Base-by-base conservation (phyloP, 2,797 vertebrate genomes). In the Urocyon cinereoargenteus region DNA sequence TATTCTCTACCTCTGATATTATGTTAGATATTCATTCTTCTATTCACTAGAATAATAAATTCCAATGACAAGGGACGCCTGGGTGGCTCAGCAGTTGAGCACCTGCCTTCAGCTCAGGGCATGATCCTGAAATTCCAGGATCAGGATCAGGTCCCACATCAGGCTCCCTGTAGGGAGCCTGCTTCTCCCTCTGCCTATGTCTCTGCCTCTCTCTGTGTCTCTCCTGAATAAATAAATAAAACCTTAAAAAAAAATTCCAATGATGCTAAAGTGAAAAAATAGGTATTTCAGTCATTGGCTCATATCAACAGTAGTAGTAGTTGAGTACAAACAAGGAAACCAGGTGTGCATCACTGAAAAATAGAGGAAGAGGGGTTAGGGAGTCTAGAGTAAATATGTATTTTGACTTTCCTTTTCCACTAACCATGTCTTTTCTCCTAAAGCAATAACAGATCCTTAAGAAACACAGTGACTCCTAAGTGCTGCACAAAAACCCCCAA, bases 331-430 rank as follows among this genome's bases (percentile, higher is more conserved):
- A 77, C 28, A 86, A 21, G 64, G 55, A 94, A 78, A 73, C 57
- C 14, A 75, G 73, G 21, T 87, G 55, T 36, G 16, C 1, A 31
- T 34, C 55, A 61, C n/a, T 62, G 57, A 75, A 40, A 77, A 55
- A 78, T 85, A 95, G 81, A 91, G 55, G 62, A 95, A 96, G 83
- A n/a, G 28, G 26, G 7, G 24, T 15, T 14, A 13, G 34, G 89
- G 45, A 34, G 66, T 72, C 73, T 92, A n/a, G n/a, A 22, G 31
- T 16, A 85, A 88, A 49, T 31, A 16, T 62, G 77, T 28, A 73
- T 66, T 91, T 82, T 81, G 34, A 91, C 59, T 89, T 91, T 91
- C 92, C 24, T 86, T 72, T 95, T 75, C 34, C 55, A 96, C 70
- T 77, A 90, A 59, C 45, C 86, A 83, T 9, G 4, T 83, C 73